Evolutionary conservation across 2,113 vertebrate species (phyloP).

Genomic region (Etheostoma spectabile): DNA sequence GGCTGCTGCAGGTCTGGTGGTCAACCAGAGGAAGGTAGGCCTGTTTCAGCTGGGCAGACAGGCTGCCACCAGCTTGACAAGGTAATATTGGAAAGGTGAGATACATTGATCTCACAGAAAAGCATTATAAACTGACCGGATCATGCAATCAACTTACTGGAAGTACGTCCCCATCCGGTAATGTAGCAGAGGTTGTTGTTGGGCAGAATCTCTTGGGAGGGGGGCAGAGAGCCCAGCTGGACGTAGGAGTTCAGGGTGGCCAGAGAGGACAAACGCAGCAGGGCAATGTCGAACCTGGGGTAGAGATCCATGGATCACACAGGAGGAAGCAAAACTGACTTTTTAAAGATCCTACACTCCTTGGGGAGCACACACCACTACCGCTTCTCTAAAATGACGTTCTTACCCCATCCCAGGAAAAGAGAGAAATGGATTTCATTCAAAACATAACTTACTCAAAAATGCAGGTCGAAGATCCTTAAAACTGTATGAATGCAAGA

Average conservation of each 20-base stretch:
- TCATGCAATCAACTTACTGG: constrained; percentile 79
- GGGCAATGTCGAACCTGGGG: constrained; percentile 77
- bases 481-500: background rate
- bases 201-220: constrained; percentile 77
- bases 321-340: background rate
- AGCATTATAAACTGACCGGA: background rate
- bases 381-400: no score
- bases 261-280: constrained; percentile 80
- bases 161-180: constrained; percentile 89
- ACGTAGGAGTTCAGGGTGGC: constrained; percentile 85
- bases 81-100: background rate
- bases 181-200: constrained; percentile 87
- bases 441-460: background rate
- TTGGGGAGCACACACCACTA: background rate
- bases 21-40: constrained; percentile 85
- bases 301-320: constrained; percentile 2
- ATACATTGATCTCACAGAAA: background rate
- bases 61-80: constrained; percentile 81
- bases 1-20: constrained; percentile 80
- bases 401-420: background rate
- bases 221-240: constrained; percentile 86
- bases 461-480: background rate
- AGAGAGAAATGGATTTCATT: background rate
- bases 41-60: constrained; percentile 84
- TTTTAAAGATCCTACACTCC: background rate